These are phyloP conservation scores for Tuta absoluta DNA, from an alignment of 2,888 invertebrate genomes.

Conservation along the genomic window DNA sequence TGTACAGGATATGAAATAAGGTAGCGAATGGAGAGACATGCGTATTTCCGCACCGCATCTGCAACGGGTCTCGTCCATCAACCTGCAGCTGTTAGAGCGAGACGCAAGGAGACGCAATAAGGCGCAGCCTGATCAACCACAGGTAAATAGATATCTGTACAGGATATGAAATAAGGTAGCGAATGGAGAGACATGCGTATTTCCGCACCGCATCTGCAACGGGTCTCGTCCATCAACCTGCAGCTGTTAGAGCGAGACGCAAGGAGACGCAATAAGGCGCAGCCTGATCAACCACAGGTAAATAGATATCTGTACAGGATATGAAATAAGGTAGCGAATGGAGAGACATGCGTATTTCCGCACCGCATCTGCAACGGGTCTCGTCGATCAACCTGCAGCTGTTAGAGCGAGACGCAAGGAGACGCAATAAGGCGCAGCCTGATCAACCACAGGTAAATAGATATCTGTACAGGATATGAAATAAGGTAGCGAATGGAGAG, in stretches of 20 bases:
- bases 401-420: constrained; percentile 86
- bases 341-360: constrained; percentile 86
- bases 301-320: constrained; percentile 67
- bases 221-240: constrained; percentile 91
- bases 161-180: constrained; percentile 86
- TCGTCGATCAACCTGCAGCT: constrained; percentile 92
- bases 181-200: constrained; percentile 86
- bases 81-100: constrained; percentile 88
- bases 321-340: constrained; percentile 87
- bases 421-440: constrained; percentile 80
- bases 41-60: constrained; percentile 89
- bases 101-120: constrained; percentile 85
- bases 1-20: constrained; percentile 85
- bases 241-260: constrained; percentile 89
- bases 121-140: constrained; percentile 77
- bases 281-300: constrained; percentile 77
- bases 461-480: too few relatives aligned
- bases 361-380: constrained; percentile 90
- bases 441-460: constrained; percentile 70
- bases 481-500: constrained; percentile 87
- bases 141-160: constrained; percentile 52
- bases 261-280: constrained; percentile 82
- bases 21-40: constrained; percentile 86
- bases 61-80: constrained; percentile 91
- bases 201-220: constrained; percentile 90